Evolutionary conservation across 2,113 vertebrate species (phyloP).

Genomic region (Nothoprocta pentlandii): DNA sequence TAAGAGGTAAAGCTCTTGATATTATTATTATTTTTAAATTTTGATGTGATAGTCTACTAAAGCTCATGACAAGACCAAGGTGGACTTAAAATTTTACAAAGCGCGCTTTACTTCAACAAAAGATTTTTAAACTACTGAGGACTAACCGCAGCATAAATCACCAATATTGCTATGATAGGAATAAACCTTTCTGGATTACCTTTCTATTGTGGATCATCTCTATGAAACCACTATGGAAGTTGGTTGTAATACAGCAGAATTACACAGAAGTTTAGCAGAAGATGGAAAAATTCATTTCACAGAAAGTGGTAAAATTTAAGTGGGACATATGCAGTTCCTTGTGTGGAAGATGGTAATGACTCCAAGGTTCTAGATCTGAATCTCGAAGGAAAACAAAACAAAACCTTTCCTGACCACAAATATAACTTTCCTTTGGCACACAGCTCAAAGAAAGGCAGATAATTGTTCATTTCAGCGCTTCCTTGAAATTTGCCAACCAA

Average conservation of each 20-base stretch:
- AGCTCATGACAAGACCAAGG: neutral
- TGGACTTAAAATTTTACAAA: neutral
- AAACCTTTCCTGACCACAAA: neutral
- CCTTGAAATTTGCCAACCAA: neutral
- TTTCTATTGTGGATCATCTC: neutral
- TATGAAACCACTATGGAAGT: neutral
- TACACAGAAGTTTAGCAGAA: neutral
- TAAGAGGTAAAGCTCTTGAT: neutral
- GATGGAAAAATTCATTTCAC: neutral
- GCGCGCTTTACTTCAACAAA: neutral
- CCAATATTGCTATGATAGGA: neutral
- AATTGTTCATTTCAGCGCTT: neutral
- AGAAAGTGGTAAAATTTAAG: neutral
- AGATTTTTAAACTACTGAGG: neutral
- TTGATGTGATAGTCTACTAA: neutral
- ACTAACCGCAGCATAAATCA: neutral
- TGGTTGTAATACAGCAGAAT: neutral
- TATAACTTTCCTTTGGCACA: neutral
- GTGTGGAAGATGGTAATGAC: neutral
- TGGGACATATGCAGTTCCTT: neutral
- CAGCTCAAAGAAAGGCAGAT: neutral
- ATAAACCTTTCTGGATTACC: neutral
- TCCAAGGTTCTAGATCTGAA: neutral
- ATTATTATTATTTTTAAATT: neutral
- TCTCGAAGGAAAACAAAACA: neutral